A percentile compares a stretch with the other conserved stretches of the same genome.
Evolutionary conservation across 2,113 vertebrate species (phyloP).

Genomic region (Forbesichthys papilliferus): DNA sequence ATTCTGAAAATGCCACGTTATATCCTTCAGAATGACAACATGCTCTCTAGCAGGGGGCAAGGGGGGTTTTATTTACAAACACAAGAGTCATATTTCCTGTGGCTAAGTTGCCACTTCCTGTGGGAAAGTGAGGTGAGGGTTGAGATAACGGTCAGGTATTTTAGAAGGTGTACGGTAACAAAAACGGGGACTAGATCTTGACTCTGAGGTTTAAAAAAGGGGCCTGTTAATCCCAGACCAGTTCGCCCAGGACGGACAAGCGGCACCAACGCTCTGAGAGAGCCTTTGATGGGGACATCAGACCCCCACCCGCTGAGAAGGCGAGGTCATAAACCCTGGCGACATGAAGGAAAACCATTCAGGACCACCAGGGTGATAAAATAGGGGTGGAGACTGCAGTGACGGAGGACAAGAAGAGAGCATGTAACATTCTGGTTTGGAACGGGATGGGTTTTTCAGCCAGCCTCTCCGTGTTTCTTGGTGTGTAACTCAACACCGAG

Average conservation of each 20-base stretch:
- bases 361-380: slow-evolving; percentile 55
- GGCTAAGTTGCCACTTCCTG: slow-evolving; percentile 61
- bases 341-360: slow-evolving; percentile 75
- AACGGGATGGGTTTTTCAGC: slow-evolving; percentile 72
- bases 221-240: slow-evolving; percentile 37
- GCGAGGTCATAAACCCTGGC: slow-evolving; percentile 65
- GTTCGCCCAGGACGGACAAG: slow-evolving; percentile 44
- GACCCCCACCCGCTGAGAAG: slow-evolving; percentile 45
- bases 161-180: too few species aligned
- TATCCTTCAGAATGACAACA: slow-evolving; percentile 36
- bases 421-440: slow-evolving; percentile 51
- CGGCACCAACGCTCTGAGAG: slow-evolving; percentile 58
- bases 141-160: slow-evolving; percentile 29
- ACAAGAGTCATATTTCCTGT: slow-evolving; percentile 52
- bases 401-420: slow-evolving; percentile 32
- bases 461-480: slow-evolving; percentile 58
- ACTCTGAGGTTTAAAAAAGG: slow-evolving; percentile 18
- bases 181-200: too few species aligned
- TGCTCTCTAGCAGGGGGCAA: neutral
- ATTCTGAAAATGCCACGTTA: slow-evolving; percentile 28
- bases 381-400: slow-evolving; percentile 37
- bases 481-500: slow-evolving; percentile 72
- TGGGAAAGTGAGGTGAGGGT: slow-evolving; percentile 51
- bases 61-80: slow-evolving; percentile 20
- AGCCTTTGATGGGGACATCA: slow-evolving; percentile 73